Percentiles rank a stretch among this genome's conserved stretches.
phyloP scores from a whole-genome alignment of 2,888 invertebrate species.

The Lasioglossum villosulum region DNA sequence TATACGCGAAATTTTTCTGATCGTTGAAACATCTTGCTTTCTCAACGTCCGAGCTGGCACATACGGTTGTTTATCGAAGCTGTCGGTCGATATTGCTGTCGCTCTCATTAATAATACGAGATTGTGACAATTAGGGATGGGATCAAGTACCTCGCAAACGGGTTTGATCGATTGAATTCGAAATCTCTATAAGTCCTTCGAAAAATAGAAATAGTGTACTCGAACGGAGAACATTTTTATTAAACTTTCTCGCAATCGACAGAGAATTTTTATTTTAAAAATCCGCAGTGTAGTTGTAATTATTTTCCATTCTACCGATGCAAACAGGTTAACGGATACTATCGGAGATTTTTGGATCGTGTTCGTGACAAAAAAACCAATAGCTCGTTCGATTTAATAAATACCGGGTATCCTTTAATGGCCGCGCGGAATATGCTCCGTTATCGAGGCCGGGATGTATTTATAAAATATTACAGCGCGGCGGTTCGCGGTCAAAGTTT shows the following conservation, averaged over 20 bases:
- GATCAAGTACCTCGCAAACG: too few relatives aligned
- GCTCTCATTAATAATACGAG: too few relatives aligned
- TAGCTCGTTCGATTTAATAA: not conserved
- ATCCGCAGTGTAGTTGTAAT: not conserved
- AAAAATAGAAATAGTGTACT: too few relatives aligned
- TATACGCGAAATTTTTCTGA: not conserved
- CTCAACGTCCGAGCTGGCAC: too few relatives aligned
- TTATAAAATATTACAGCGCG: not conserved
- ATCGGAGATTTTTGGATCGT: not conserved
- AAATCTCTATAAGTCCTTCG: too few relatives aligned
- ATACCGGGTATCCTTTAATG: not conserved
- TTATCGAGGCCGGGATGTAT: not conserved
- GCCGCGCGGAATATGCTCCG: not conserved
- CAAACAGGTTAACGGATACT: not conserved
- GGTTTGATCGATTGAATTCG: too few relatives aligned
- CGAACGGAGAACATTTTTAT: too few relatives aligned
- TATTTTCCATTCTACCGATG: not conserved
- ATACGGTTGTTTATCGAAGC: too few relatives aligned
- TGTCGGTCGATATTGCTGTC: not conserved
- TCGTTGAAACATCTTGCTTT: too few relatives aligned
- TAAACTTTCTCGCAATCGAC: not conserved
- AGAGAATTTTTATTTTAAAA: not conserved
- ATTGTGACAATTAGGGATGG: too few relatives aligned
- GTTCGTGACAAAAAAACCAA: not conserved
- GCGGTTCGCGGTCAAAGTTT: slow-evolving; percentile 11